phyloP scores from a whole-genome alignment of 2,797 vertebrate species.

The Lithobates sylvaticus region DNA sequence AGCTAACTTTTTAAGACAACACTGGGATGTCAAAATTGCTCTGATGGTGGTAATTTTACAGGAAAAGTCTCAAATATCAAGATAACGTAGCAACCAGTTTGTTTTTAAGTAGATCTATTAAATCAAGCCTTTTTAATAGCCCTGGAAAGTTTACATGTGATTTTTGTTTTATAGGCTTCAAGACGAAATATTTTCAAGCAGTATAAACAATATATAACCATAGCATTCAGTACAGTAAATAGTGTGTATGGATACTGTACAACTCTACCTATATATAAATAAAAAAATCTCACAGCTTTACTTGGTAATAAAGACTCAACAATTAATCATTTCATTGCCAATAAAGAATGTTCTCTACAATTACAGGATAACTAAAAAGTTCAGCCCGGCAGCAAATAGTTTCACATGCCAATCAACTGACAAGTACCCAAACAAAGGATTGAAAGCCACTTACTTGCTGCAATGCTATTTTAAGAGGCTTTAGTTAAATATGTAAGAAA shows the following conservation, averaged over 20 bases:
- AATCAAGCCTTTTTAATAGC: slow-evolving; percentile 1
- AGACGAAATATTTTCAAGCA: slow-evolving; percentile 5
- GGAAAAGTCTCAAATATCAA: neutral
- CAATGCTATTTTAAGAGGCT: neutral
- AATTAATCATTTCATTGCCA: slow-evolving; percentile 25
- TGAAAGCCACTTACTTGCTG: slow-evolving; percentile 53
- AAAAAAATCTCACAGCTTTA: neutral
- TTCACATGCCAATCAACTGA: slow-evolving; percentile 56
- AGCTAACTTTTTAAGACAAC: neutral
- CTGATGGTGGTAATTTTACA: neutral
- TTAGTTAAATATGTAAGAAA: slow-evolving; percentile 47
- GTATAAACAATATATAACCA: slow-evolving; percentile 13
- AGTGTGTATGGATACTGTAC: neutral
- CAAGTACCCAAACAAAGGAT: slow-evolving; percentile 60
- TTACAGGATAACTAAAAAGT: slow-evolving; percentile 14
- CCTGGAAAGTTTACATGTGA: slow-evolving; percentile 10
- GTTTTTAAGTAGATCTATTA: slow-evolving; percentile 13
- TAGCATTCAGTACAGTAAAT: slow-evolving; percentile 4
- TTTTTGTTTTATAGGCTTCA: slow-evolving; percentile 13
- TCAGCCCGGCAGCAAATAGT: slow-evolving; percentile 6
- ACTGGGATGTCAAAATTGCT: neutral
- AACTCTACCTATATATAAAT: neutral
- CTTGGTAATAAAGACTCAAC: neutral
- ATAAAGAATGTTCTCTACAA: slow-evolving; percentile 22
- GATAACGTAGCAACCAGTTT: slow-evolving; percentile 10